A percentile compares a stretch with the other conserved stretches of the same genome.
These are phyloP conservation scores for Mormyrops boulengeri DNA, from an alignment of 2,797 vertebrate genomes.

Conservation along the genomic window DNA sequence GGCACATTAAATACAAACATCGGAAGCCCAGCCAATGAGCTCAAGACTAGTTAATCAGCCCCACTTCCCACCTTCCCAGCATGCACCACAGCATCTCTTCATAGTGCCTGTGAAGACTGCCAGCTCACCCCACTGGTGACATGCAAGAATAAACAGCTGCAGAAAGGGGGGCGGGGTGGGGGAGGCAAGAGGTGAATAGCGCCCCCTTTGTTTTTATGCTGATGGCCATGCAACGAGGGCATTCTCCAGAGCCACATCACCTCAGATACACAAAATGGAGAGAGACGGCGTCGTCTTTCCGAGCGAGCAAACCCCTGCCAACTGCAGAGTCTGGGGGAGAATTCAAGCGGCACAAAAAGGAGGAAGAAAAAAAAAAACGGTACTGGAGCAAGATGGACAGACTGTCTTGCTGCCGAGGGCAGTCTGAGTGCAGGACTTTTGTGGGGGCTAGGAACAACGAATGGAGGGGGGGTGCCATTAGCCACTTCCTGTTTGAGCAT, in stretches of 20 bases:
- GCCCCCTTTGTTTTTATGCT: neutral
- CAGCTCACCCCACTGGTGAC: neutral
- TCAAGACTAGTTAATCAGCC: neutral
- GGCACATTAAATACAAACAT: neutral
- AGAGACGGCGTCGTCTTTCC: neutral
- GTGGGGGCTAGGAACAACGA: neutral
- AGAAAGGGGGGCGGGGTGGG: neutral
- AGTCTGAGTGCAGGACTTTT: neutral
- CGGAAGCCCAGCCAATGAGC: neutral
- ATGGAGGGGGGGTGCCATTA: neutral
- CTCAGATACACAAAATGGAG: neutral
- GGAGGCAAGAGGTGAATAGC: neutral
- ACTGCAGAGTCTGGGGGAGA: neutral
- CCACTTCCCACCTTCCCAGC: neutral
- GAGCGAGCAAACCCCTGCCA: neutral
- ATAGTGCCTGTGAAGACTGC: neutral
- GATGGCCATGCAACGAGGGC: neutral
- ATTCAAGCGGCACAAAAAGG: neutral
- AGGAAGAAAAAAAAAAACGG: neutral
- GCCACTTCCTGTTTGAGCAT: conserved; percentile 27
- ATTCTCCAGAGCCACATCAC: neutral
- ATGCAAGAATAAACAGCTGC: neutral
- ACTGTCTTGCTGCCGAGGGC: neutral
- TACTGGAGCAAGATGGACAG: neutral
- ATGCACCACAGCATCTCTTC: neutral